These are phyloP conservation scores for Pseudomyrmex gracilis DNA, from an alignment of 1,140 invertebrate genomes.

Conservation along the genomic window DNA sequence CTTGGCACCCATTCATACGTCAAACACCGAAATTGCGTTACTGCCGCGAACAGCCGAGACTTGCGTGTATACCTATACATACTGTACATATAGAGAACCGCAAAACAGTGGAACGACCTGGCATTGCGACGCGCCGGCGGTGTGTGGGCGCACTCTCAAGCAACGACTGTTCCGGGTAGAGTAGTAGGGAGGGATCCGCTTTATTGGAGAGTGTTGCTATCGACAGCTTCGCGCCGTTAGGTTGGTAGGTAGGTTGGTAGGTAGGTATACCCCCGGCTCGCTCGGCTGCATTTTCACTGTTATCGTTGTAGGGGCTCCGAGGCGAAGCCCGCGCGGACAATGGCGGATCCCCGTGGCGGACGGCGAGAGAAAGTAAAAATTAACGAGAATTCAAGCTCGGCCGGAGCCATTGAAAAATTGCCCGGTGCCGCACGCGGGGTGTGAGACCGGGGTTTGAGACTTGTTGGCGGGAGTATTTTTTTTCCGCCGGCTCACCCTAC, in stretches of 20 bases:
- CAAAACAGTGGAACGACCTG: constrained; percentile 67
- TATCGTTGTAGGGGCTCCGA: constrained; percentile 81
- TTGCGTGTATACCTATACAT: too few relatives aligned
- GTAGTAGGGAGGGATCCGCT: constrained; percentile 74
- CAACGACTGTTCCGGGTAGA: constrained; percentile 66
- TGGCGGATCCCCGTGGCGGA: constrained; percentile 81
- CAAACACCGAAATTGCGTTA: constrained; percentile 78
- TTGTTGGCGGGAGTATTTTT: constrained; percentile 70
- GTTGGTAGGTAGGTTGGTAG: constrained; percentile 74
- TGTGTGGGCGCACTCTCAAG: constrained; percentile 58
- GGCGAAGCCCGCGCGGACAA: constrained; percentile 80
- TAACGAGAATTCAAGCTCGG: constrained; percentile 85
- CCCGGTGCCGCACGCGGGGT: constrained; percentile 73
- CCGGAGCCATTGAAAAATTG: constrained; percentile 84
- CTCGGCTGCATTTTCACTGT: constrained; percentile 83
- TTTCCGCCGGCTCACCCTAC: constrained; percentile 55
- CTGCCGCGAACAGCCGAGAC: constrained; percentile 61
- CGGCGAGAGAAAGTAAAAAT: constrained; percentile 84
- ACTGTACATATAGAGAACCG: constrained; percentile 55
- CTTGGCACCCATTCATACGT: constrained; percentile 51
- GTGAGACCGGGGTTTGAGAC: constrained; percentile 73
- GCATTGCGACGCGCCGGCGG: constrained; percentile 34
- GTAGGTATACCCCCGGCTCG: constrained; percentile 77
- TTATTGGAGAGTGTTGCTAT: constrained; percentile 83
- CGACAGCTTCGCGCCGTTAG: constrained; percentile 79